A percentile compares a stretch with the other conserved stretches of the same genome.
phyloP scores from a whole-genome alignment of 1,140 invertebrate species.

The Teleogryllus occipitalis region DNA sequence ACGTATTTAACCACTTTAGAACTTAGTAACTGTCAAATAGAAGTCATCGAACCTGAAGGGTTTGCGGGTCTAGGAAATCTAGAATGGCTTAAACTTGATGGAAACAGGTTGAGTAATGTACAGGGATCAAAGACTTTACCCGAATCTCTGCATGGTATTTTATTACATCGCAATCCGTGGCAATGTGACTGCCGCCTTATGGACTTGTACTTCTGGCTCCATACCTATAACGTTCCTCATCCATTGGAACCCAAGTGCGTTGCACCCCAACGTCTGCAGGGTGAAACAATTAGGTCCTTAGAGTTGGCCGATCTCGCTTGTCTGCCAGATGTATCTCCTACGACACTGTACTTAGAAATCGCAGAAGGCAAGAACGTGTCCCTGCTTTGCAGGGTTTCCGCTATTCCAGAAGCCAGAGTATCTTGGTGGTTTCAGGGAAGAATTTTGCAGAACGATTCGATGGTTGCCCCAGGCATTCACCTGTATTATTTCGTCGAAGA shows the following conservation, averaged over 20 bases:
- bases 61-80: slow-evolving; percentile 72
- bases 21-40: slow-evolving; percentile 68
- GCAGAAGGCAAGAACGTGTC: slow-evolving; percentile 71
- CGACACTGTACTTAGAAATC: slow-evolving; percentile 61
- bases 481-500: slow-evolving; percentile 59
- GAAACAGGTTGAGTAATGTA: slow-evolving; percentile 66
- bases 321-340: slow-evolving; percentile 63
- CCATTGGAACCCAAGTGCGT: slow-evolving; percentile 64
- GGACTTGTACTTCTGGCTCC: slow-evolving; percentile 68
- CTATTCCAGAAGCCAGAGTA: slow-evolving; percentile 66
- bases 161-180: slow-evolving; percentile 82
- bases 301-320: slow-evolving; percentile 70
- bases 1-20: slow-evolving; percentile 70
- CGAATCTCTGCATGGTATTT: slow-evolving; percentile 62
- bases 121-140: slow-evolving; percentile 60
- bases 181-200: slow-evolving; percentile 74
- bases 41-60: slow-evolving; percentile 64
- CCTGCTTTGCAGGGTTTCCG: slow-evolving; percentile 65
- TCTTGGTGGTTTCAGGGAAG: slow-evolving; percentile 59
- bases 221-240: slow-evolving; percentile 60
- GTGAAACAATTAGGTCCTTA: slow-evolving; percentile 57
- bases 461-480: slow-evolving; percentile 50
- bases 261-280: slow-evolving; percentile 54
- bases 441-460: slow-evolving; percentile 59
- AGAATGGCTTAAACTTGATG: slow-evolving; percentile 75